These are phyloP conservation scores for Siniperca knerii DNA, from an alignment of 2,113 vertebrate genomes.

Conservation along the genomic window DNA sequence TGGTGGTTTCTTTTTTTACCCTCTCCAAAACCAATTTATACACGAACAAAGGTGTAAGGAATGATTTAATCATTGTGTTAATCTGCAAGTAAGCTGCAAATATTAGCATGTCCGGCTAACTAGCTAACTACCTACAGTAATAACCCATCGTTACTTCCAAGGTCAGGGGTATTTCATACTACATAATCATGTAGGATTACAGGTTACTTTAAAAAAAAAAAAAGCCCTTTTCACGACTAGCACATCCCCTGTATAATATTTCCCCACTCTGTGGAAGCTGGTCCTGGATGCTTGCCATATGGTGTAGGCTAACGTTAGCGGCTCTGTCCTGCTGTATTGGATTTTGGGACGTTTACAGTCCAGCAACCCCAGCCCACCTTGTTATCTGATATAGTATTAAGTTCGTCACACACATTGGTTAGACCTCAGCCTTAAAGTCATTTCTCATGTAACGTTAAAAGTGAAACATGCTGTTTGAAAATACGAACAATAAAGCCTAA, in stretches of 20 bases:
- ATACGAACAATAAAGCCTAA: no score
- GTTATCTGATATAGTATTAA: no score
- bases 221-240: neutral
- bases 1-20: neutral
- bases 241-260: no score
- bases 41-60: neutral
- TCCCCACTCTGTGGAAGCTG: no score
- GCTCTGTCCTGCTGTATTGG: neutral
- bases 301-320: no score
- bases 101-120: neutral
- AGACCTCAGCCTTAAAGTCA: no score
- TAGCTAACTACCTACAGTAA: neutral
- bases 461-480: no score
- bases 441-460: no score
- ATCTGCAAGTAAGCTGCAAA: neutral
- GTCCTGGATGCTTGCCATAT: no score
- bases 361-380: neutral
- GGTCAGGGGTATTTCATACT: neutral
- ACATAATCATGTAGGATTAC: neutral
- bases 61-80: neutral
- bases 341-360: neutral
- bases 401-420: no score
- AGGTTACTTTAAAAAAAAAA: neutral
- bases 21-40: no score
- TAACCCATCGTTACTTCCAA: neutral